A percentile compares a stretch with the other conserved stretches of the same genome.
phyloP scores from a whole-genome alignment of 1,140 invertebrate species.

The Scaptodrosophila lebanonensis region DNA sequence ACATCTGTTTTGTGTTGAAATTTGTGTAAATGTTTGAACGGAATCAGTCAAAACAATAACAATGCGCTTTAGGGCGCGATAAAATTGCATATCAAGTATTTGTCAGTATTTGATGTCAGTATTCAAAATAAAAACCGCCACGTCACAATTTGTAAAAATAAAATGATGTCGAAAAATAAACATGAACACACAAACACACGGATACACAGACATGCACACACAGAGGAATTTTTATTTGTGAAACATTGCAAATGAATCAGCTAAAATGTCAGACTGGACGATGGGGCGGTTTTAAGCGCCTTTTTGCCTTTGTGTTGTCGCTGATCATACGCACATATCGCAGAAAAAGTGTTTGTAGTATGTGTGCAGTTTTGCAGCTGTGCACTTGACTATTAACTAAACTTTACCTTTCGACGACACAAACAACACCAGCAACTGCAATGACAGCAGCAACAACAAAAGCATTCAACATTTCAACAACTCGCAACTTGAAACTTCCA shows the following conservation, averaged over 20 bases:
- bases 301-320: background rate
- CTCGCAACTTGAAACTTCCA: constrained; percentile 49
- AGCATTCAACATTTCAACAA: constrained; percentile 25
- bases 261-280: constrained; percentile 24
- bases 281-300: background rate
- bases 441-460: constrained; percentile 7
- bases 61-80: too few species aligned
- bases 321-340: constrained; percentile 39
- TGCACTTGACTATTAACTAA: constrained; percentile 53
- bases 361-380: constrained; percentile 45
- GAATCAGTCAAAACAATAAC: too few species aligned
- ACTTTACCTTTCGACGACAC: constrained; percentile 4
- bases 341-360: too few species aligned
- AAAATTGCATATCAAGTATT: too few species aligned
- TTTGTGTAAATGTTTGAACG: too few species aligned
- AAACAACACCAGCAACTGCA: background rate
- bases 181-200: too few species aligned
- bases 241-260: constrained; percentile 32
- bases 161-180: too few species aligned
- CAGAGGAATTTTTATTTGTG: constrained; percentile 1
- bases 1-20: too few species aligned
- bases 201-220: background rate
- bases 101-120: too few species aligned
- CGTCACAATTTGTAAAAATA: too few species aligned
- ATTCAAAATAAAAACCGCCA: too few species aligned